Evolutionary conservation across 1,140 invertebrate genomes (phyloP).

Genomic region (Probaryconus sp.): DNA sequence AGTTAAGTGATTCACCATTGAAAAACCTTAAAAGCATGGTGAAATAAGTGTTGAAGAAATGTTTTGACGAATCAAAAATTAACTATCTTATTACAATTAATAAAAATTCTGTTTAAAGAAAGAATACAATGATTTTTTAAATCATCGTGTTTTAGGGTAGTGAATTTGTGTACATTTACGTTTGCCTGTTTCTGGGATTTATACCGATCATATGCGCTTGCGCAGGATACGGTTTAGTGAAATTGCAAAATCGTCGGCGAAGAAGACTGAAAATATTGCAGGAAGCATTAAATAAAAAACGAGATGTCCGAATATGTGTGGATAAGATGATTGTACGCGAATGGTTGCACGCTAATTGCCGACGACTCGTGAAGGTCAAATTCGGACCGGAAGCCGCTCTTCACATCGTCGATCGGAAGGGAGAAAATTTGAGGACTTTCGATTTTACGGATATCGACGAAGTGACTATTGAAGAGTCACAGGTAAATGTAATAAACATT

Average conservation of each 20-base stretch:
- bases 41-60: too few species aligned
- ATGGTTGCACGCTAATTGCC: constrained; percentile 96
- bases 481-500: constrained; percentile 62
- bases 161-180: constrained; percentile 97
- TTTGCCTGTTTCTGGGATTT: constrained; percentile 91
- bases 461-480: constrained; percentile 90
- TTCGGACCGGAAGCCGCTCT: constrained; percentile 90
- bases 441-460: constrained; percentile 86
- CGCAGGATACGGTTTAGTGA: constrained; percentile 95
- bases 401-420: constrained; percentile 91
- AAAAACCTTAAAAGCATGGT: too few species aligned
- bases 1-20: too few species aligned
- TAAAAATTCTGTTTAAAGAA: too few species aligned
- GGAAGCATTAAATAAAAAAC: constrained; percentile 84
- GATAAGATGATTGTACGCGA: constrained; percentile 96
- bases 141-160: constrained; percentile 88
- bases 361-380: constrained; percentile 92
- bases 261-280: constrained; percentile 88
- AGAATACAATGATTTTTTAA: constrained; percentile 1
- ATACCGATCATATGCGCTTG: constrained; percentile 94
- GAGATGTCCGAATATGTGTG: constrained; percentile 83
- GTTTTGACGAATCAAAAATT: too few species aligned
- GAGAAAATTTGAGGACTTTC: constrained; percentile 90
- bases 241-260: constrained; percentile 91
- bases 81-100: too few species aligned